Percentiles rank a stretch among this genome's conserved stretches.
Evolutionary conservation across 2,113 vertebrate species (phyloP).

Genomic region (Salvelinus alpinus): DNA sequence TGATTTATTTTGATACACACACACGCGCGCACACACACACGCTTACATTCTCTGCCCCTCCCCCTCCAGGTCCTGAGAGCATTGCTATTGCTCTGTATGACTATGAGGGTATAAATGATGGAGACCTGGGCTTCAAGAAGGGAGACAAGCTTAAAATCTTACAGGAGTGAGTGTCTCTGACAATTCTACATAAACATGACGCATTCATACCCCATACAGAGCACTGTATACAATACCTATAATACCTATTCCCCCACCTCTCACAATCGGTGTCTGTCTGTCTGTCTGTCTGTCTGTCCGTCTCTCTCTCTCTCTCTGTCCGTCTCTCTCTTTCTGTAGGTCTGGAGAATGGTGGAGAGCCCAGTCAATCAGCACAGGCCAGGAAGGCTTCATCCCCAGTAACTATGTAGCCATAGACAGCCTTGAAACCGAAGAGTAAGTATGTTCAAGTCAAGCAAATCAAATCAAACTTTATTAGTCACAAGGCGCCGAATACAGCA

Average conservation of each 20-base stretch:
- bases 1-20: background rate
- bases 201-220: background rate
- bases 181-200: background rate
- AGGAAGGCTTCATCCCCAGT: constrained; percentile 90
- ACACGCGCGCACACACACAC: background rate
- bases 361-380: constrained; percentile 51
- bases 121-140: constrained; percentile 92
- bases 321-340: constrained; percentile 60
- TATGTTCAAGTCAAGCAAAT: background rate
- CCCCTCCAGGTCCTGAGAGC: constrained; percentile 43
- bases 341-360: constrained; percentile 95
- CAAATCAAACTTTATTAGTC: too few species aligned
- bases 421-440: constrained; percentile 94
- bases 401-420: constrained; percentile 91
- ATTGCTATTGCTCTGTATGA: constrained; percentile 84
- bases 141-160: constrained; percentile 86
- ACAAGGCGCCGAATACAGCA: too few species aligned
- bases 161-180: constrained; percentile 81
- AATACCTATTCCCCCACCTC: background rate
- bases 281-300: too few species aligned
- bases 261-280: too few species aligned
- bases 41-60: background rate
- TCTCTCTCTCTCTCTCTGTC: too few species aligned
- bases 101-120: constrained; percentile 86
- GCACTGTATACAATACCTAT: background rate